Evolutionary conservation across 2,888 invertebrate species (phyloP).

Genomic region (Cephus runcator): DNA sequence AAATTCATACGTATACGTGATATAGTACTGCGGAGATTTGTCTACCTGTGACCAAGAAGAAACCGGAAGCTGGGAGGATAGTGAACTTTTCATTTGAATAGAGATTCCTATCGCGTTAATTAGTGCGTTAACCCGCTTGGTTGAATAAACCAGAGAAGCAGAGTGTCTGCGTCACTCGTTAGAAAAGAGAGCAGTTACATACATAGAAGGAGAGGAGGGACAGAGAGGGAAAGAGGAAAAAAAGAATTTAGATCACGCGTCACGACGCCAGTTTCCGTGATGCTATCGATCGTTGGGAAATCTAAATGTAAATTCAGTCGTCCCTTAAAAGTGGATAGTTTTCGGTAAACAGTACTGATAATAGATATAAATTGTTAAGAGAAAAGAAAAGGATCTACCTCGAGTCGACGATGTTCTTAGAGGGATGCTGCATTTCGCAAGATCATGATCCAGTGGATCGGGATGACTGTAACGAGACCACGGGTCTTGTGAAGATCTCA

Average conservation of each 20-base stretch:
- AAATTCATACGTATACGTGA: background rate
- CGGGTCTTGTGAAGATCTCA: background rate
- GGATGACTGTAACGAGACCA: background rate
- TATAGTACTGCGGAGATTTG: background rate
- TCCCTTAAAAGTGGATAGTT: background rate
- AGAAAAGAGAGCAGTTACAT: slow-evolving; percentile 24
- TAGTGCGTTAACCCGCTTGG: background rate
- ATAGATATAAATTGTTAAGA: background rate
- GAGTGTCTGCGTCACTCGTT: background rate
- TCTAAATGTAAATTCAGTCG: background rate
- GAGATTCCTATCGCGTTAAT: background rate
- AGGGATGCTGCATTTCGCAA: background rate
- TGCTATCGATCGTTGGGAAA: background rate
- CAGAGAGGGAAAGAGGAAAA: slow-evolving; percentile 9
- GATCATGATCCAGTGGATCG: background rate
- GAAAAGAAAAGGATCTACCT: background rate
- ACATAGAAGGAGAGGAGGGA: slow-evolving; percentile 7
- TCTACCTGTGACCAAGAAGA: background rate
- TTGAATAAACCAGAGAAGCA: background rate
- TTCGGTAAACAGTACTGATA: background rate
- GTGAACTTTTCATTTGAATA: background rate
- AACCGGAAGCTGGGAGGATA: background rate
- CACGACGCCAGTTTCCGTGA: background rate
- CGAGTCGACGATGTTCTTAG: background rate
- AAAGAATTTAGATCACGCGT: background rate